Conservation (phyloP, 2,113 vertebrate genomes). For the Upupa epops region DNA sequence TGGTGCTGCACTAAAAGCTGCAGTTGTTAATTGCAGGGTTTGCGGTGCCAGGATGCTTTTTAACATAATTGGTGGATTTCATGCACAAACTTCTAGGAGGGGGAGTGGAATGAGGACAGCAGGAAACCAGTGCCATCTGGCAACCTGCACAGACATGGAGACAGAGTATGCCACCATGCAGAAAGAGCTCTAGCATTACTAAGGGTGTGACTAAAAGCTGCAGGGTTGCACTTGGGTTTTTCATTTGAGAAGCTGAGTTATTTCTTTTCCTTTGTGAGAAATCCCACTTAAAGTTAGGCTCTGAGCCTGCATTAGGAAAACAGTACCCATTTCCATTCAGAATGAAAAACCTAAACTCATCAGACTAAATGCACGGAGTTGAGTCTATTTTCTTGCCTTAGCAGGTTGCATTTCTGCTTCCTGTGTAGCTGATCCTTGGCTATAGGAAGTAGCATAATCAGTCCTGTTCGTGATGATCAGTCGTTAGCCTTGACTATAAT, state of each 20-base stretch:
- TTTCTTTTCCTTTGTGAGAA: neutral
- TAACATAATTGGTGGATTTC: slow-evolving; percentile 65
- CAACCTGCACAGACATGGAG: slow-evolving; percentile 4
- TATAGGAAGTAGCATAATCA: neutral
- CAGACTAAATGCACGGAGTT: neutral
- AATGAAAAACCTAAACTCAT: neutral
- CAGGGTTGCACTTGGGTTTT: neutral
- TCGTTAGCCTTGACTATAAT: neutral
- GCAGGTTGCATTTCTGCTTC: neutral
- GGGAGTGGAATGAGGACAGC: slow-evolving; percentile 36
- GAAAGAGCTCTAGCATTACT: neutral
- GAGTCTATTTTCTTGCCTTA: neutral
- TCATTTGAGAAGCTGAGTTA: neutral
- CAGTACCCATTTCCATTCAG: neutral
- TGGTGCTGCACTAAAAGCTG: slow-evolving; percentile 63
- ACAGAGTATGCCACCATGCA: neutral
- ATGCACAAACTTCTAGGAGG: slow-evolving; percentile 47
- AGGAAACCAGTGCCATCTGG: slow-evolving; percentile 52
- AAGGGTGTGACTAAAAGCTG: neutral
- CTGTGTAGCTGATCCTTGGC: neutral
- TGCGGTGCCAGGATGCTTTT: slow-evolving; percentile 53
- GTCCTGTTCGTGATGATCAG: neutral
- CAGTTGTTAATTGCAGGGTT: slow-evolving; percentile 54
- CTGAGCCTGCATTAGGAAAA: neutral
- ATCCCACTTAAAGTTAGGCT: neutral